Evolutionary conservation across 2,797 vertebrate genomes (phyloP).

Genomic region (Sebastes kiyomatsui): DNA sequence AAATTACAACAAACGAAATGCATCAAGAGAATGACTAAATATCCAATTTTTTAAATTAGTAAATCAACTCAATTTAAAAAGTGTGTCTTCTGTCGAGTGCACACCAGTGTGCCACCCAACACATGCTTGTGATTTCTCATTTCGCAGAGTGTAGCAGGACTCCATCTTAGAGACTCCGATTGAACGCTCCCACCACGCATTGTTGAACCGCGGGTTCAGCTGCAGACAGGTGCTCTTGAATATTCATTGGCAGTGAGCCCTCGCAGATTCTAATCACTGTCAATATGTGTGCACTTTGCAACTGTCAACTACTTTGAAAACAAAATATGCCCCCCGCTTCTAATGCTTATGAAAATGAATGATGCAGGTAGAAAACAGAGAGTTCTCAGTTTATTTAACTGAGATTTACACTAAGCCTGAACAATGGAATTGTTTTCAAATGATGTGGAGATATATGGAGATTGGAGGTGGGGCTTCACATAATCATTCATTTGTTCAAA

Average conservation of each 20-base stretch:
- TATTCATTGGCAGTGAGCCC: conserved; percentile 70
- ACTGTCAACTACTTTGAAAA: conserved; percentile 75
- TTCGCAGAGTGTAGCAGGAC: conserved; percentile 30
- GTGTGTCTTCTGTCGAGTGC: not conserved
- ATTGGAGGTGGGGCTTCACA: not conserved
- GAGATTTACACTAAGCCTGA: not conserved
- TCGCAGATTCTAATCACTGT: conserved; percentile 77
- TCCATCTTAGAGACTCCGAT: conserved; percentile 51
- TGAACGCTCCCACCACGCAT: conserved; percentile 55
- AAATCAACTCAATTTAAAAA: not conserved
- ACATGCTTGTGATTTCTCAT: conserved; percentile 15
- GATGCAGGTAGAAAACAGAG: conserved; percentile 43
- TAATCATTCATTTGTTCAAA: not conserved
- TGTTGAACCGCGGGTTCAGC: conserved; percentile 57
- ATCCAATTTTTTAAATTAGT: not conserved
- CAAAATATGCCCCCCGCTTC: conserved; percentile 59
- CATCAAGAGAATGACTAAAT: not conserved
- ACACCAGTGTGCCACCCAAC: not conserved
- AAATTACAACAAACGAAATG: not conserved
- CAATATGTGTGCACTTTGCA: conserved; percentile 77
- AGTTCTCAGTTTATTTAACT: conserved; percentile 12
- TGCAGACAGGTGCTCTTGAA: conserved; percentile 78
- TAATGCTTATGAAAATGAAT: conserved; percentile 64
- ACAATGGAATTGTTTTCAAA: conserved; percentile 16
- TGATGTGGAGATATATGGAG: not conserved